Conservation (phyloP, 2,797 vertebrate genomes). For the Pipistrellus nathusii region DNA sequence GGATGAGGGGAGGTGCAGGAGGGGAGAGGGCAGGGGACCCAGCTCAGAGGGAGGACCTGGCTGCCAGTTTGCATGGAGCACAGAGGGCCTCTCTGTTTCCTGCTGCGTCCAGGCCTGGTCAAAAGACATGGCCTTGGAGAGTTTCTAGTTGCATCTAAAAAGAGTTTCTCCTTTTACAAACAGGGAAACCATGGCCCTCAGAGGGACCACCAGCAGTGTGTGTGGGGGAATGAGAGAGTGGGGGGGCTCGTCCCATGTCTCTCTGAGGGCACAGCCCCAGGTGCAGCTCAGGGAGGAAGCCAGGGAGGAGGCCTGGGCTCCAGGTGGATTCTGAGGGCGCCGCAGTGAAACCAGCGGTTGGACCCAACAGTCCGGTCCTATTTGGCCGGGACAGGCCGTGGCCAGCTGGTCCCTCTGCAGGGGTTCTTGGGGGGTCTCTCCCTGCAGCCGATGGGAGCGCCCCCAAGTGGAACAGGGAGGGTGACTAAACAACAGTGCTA, state of each 20-base stretch:
- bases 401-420: background rate
- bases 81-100: background rate
- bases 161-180: background rate
- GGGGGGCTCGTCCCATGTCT: background rate
- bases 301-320: too few relatives aligned
- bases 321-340: background rate
- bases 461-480: slow-evolving; percentile 56
- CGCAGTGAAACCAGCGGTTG: background rate
- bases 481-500: slow-evolving; percentile 53
- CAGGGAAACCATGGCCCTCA: background rate
- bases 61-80: background rate
- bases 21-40: background rate
- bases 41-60: background rate
- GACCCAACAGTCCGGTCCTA: background rate
- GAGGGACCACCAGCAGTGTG: background rate
- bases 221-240: too few relatives aligned
- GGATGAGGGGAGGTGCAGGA: background rate
- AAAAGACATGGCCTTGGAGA: background rate
- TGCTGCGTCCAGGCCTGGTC: background rate
- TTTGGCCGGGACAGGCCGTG: background rate
- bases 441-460: slow-evolving; percentile 9
- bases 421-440: background rate
- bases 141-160: background rate
- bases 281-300: too few relatives aligned
- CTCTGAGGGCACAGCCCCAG: background rate